These are phyloP conservation scores for Sinodicranocentrus sp. DNA, from an alignment of 2,888 invertebrate genomes.

Conservation along the genomic window DNA sequence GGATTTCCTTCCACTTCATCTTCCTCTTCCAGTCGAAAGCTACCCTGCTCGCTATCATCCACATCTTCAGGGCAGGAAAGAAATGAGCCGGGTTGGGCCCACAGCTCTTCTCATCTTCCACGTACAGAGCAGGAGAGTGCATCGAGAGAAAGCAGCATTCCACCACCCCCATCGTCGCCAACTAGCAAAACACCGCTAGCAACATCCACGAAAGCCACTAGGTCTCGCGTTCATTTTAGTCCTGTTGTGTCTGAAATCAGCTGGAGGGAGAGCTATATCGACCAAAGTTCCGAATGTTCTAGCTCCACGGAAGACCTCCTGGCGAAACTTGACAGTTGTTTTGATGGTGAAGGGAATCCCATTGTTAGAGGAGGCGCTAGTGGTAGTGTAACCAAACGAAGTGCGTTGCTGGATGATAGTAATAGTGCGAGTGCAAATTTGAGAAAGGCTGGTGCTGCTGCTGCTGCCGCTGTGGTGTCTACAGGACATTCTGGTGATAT, in stretches of 20 bases:
- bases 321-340: conserved; percentile 63
- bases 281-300: conserved; percentile 74
- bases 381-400: conserved; percentile 34
- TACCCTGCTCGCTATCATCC: conserved; percentile 56
- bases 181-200: conserved; percentile 36
- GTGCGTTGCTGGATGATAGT: conserved; percentile 19
- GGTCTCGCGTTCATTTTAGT: conserved; percentile 74
- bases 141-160: conserved; percentile 65
- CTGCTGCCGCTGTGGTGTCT: conserved; percentile 42
- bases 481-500: conserved; percentile 51
- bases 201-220: conserved; percentile 66
- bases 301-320: conserved; percentile 72
- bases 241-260: conserved; percentile 75
- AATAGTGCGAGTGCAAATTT: conserved; percentile 56
- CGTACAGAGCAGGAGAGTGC: conserved; percentile 14
- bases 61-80: conserved; percentile 44
- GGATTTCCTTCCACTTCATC: conserved; percentile 55
- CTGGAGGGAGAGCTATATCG: conserved; percentile 74
- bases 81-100: conserved; percentile 45
- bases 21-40: conserved; percentile 61
- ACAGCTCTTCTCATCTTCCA: conserved; percentile 3
- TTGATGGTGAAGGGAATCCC: conserved; percentile 48
- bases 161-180: conserved; percentile 63
- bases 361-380: conserved; percentile 27
- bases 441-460: conserved; percentile 50